phyloP scores from a whole-genome alignment of 2,888 invertebrate genomes.

The Sphecodes monilicornis region DNA sequence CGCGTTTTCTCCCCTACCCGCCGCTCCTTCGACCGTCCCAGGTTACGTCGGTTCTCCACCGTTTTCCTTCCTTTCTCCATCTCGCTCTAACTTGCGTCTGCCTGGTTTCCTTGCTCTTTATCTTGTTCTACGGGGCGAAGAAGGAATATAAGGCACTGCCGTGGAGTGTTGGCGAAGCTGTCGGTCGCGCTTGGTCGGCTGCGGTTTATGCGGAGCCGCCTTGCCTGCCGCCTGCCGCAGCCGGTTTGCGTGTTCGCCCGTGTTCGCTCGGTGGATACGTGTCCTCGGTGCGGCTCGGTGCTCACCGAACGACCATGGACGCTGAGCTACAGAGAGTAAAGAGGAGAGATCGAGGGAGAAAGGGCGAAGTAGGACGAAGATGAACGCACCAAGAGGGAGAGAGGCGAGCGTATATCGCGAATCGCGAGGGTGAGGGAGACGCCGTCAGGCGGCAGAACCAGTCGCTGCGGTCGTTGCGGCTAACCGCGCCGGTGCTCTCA shows the following conservation, averaged over 20 bases:
- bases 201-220: constrained; percentile 80
- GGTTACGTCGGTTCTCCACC: constrained; percentile 30
- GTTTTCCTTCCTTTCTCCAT: constrained; percentile 48
- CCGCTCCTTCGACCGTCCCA: constrained; percentile 16
- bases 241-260: constrained; percentile 80
- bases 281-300: constrained; percentile 79
- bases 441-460: constrained; percentile 75
- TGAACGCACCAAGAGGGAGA: constrained; percentile 21
- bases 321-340: constrained; percentile 54
- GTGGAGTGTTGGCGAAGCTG: constrained; percentile 82
- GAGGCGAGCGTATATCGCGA: constrained; percentile 52
- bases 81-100: constrained; percentile 38
- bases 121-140: constrained; percentile 72
- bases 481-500: constrained; percentile 84
- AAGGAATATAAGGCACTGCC: constrained; percentile 75
- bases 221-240: constrained; percentile 78
- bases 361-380: constrained; percentile 59
- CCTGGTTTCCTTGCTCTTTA: constrained; percentile 67
- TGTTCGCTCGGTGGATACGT: constrained; percentile 79
- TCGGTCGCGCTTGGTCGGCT: constrained; percentile 82
- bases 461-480: constrained; percentile 82
- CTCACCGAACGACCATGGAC: constrained; percentile 72
- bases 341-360: constrained; percentile 59
- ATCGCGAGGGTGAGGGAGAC: constrained; percentile 68
- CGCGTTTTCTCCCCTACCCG: constrained; percentile 18